Evolutionary conservation across 2,113 vertebrate genomes (phyloP), one percentile per base, ranked within the genome.

Genomic region (Scomber scombrus): DNA sequence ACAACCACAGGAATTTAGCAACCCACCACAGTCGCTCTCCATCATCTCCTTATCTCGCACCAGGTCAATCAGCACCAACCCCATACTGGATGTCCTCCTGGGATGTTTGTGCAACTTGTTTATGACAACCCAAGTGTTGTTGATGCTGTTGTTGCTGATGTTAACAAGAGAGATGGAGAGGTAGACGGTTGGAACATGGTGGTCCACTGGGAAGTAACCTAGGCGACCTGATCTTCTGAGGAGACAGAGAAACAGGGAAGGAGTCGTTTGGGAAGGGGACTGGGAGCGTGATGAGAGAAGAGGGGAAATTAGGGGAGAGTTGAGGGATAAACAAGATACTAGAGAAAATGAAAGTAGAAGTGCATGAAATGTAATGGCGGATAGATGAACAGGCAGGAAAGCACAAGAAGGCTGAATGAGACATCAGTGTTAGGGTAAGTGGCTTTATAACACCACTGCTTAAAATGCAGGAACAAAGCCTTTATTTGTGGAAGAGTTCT

Each of bases 31-130:
- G 81, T 55, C 75, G 47, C 75, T 61, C 80, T 90, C 83, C 83
- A 85, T 91, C 80, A 87, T 85, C 74, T 72, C 78, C 87, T 90
- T 89, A 90, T 91, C 89, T 93, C 84, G 71, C 86, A 76, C 57
- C 71, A 86, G 90, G 88, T 86, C 88, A 71, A 77, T 67, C 74
- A 80, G 82, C 81, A 78, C 71, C 73, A 71, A 87, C 72, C 79
- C 81, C 82, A 88, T 79, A 88, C 82, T 84, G 78, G 57, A 78
- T 76, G 84, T 91, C 79, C 85, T 85, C 71, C 66, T 75, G 70
- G 84, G 88, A 92, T 92, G 91, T 91, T 93, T 93, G 91, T 85
- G 88, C 83, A 91, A 82, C 88, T 88, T 92, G 93, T 94, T 94
- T 94, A 94, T 93, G 88, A 92, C 89, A 91, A 81, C 81, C 85